Percentiles rank a stretch among this genome's conserved stretches.
These are phyloP conservation scores for Podarcis siculus DNA, from an alignment of 2,797 vertebrate genomes.

Conservation along the genomic window DNA sequence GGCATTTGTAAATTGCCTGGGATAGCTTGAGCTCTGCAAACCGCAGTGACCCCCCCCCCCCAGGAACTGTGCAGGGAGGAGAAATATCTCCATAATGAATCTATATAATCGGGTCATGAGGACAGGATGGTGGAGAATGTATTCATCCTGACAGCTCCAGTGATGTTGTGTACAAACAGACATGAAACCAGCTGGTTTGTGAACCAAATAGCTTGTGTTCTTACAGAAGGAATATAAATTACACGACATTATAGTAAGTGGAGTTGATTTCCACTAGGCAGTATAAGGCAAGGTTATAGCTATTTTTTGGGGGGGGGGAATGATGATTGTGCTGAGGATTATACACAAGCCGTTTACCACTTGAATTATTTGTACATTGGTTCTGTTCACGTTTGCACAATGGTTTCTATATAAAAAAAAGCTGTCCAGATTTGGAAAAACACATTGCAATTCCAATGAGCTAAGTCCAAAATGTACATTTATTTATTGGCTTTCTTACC, in stretches of 20 bases:
- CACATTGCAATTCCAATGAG: neutral
- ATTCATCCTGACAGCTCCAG: slow-evolving; percentile 23
- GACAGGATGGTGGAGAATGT: neutral
- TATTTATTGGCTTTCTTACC: too few species aligned
- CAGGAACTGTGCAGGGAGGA: slow-evolving; percentile 9
- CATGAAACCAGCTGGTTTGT: slow-evolving; percentile 28
- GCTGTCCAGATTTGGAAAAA: neutral
- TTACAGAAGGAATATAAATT: slow-evolving; percentile 24
- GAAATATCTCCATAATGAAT: slow-evolving; percentile 24
- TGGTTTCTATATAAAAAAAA: too few species aligned
- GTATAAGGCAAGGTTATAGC: slow-evolving; percentile 8
- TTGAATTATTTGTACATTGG: neutral
- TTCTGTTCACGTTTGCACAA: neutral
- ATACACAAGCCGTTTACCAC: neutral
- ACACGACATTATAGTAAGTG: neutral
- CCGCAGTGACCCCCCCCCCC: neutral
- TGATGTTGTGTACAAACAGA: slow-evolving; percentile 27
- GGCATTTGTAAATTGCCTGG: slow-evolving; percentile 34
- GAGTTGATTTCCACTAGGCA: slow-evolving; percentile 26
- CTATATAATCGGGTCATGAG: slow-evolving; percentile 3
- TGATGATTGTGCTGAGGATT: neutral
- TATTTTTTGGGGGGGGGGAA: neutral
- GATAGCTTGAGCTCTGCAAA: slow-evolving; percentile 25
- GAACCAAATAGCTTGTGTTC: neutral
- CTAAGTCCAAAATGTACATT: too few species aligned